A percentile compares a stretch with the other conserved stretches of the same genome.
Conservation (phyloP, 37 sponge, comb jelly and placozoan species). For the Oscarella lobularis region DNA sequence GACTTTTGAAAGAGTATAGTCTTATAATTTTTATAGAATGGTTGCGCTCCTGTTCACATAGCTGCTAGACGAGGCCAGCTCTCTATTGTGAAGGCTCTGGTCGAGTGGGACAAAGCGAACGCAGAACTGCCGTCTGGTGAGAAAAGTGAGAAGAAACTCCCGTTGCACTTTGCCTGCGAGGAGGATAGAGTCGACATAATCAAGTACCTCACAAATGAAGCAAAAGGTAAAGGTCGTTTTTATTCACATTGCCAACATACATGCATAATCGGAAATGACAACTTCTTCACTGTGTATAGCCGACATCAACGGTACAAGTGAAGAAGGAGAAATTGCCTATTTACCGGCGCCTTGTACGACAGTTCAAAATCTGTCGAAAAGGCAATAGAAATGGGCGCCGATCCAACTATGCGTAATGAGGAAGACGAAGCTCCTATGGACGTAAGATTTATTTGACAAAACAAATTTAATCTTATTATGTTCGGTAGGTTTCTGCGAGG, state of each 20-base stretch:
- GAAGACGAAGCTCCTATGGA: not conserved
- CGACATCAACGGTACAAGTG: not conserved
- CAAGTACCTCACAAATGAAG: not conserved
- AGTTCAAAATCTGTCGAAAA: not conserved
- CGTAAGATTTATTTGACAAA: too few relatives aligned
- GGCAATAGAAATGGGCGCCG: not conserved
- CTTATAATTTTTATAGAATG: not conserved
- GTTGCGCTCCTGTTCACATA: not conserved
- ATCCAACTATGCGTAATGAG: not conserved
- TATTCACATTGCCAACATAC: too few relatives aligned
- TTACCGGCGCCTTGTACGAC: not conserved
- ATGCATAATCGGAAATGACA: too few relatives aligned
- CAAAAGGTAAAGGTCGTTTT: too few relatives aligned
- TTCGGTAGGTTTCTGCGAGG: not conserved
- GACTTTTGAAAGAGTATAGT: not conserved
- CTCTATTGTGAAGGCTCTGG: not conserved
- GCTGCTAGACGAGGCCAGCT: not conserved
- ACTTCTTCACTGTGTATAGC: too few relatives aligned
- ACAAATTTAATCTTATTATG: not conserved
- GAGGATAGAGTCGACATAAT: not conserved
- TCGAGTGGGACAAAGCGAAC: not conserved
- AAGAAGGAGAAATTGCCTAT: not conserved
- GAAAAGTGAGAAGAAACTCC: not conserved
- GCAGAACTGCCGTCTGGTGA: not conserved
- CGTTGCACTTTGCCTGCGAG: not conserved